Base-by-base conservation (phyloP, 2,888 invertebrate species). In the Plagodis dolabraria region DNA sequence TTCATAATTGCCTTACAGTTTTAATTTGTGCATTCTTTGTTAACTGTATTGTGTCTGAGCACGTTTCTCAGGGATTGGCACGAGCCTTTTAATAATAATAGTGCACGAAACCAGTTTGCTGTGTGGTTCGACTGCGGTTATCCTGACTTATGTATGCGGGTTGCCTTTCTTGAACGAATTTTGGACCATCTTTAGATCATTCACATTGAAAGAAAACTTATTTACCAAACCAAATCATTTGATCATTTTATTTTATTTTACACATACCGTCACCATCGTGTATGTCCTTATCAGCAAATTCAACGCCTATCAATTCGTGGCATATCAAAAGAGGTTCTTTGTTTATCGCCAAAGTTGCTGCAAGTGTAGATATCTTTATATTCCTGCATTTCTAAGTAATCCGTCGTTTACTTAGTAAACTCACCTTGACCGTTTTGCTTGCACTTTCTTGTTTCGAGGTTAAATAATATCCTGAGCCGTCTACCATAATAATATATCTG, bases 41-140 rank as follows among this genome's bases (percentile, higher is more conserved):
- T 87, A 80, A 82, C 79, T 82, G 60, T 61, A 49, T 61, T 53
- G 76, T 84, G 75, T 75, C 76, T 68, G 75, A 76, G 86, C 86
- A 87, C 83, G 86, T 86, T 88, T 86, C 79, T 80, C 76, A 76
- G 81, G 75, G 85, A 89, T 90, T 87, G 89, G 92, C 92, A 92
- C 90, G 92, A 92, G 89, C 84, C 87, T 85, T 53, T 72, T 87
- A 91, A 90, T 92, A 92, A 92, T 92, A 91, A 91, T 92, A 91
- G 89, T 90, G 89, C 87, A 89, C 87, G 78, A 86, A 92, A 92
- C 92, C 91, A 81, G 92, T 92, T 92, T 91, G 86, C 87, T 84
- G 87, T 89, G 87, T 77, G 86, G 88, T 87, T 84, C 77, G 87
- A 80, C 78, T 86, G 87, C 82, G 86, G 87, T 89, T 86, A 87